Percentiles rank a stretch among this genome's conserved stretches.
Evolutionary conservation across 2,888 invertebrate species (phyloP).

Genomic region (Piscicola geometra): DNA sequence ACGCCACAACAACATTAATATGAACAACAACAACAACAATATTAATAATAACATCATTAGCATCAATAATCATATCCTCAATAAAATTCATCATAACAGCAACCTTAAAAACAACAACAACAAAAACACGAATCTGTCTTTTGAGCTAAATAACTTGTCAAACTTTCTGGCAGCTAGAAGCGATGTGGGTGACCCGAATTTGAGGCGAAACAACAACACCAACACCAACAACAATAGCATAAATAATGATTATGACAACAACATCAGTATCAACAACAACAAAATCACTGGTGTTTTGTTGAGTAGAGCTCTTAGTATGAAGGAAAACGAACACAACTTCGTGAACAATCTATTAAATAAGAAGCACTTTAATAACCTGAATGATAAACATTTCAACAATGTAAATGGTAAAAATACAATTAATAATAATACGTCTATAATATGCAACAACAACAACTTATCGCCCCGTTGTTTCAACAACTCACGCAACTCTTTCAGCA

Average conservation of each 20-base stretch:
- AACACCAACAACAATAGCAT: not conserved
- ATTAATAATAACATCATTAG: not conserved
- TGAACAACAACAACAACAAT: not conserved
- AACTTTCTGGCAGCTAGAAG: constrained; percentile 5
- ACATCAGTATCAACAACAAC: not conserved
- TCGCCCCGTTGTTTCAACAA: not conserved
- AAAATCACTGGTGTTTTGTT: not conserved
- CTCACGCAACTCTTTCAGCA: not conserved
- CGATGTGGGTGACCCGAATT: constrained; percentile 6
- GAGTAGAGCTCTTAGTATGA: not conserved
- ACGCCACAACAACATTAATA: not conserved
- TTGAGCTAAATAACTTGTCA: constrained; percentile 23
- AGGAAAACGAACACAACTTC: not conserved
- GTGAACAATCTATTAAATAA: not conserved
- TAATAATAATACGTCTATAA: not conserved
- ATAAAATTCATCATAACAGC: not conserved
- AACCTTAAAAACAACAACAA: not conserved
- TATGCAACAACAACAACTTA: not conserved
- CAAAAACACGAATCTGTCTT: not conserved
- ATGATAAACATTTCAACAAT: not conserved
- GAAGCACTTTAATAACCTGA: not conserved
- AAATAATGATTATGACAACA: no score
- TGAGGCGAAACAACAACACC: constrained; percentile 8
- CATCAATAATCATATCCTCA: not conserved
- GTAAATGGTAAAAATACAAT: not conserved